Percentiles rank a stretch among this genome's conserved stretches.
phyloP scores from a whole-genome alignment of 2,797 vertebrate species.

The Tamandua tetradactyla region DNA sequence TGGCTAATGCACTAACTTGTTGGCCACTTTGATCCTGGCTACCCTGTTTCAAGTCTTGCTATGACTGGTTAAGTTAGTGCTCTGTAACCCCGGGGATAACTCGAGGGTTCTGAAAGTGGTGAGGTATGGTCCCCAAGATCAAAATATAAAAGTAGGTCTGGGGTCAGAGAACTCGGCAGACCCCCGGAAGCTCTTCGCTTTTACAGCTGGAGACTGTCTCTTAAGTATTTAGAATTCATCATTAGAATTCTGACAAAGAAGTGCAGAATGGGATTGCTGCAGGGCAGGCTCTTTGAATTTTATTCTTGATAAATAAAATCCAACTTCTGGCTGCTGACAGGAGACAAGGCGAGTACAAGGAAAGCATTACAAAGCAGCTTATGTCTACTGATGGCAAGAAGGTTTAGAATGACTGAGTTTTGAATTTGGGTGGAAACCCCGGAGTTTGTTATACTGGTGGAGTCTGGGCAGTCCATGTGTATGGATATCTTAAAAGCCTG shows the following conservation, averaged over 20 bases:
- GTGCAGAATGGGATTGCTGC: conserved; percentile 88
- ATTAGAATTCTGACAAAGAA: conserved; percentile 90
- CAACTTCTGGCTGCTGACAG: conserved; percentile 88
- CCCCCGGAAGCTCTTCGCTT: conserved; percentile 86
- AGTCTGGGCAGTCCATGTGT: conserved; percentile 46
- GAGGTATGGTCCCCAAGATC: conserved; percentile 86
- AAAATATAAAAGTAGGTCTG: conserved; percentile 89
- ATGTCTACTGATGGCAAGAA: conserved; percentile 85
- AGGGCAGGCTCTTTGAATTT: conserved; percentile 89
- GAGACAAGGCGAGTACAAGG: conserved; percentile 87
- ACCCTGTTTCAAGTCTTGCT: conserved; percentile 86
- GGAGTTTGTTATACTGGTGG: conserved; percentile 66
- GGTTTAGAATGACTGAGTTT: conserved; percentile 83
- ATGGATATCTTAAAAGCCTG: background rate
- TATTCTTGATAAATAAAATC: conserved; percentile 83
- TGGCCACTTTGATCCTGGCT: conserved; percentile 87
- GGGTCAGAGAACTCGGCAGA: conserved; percentile 88
- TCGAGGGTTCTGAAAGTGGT: conserved; percentile 85
- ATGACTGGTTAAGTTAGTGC: conserved; percentile 84
- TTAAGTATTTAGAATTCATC: conserved; percentile 89
- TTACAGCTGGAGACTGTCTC: conserved; percentile 89
- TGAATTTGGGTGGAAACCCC: conserved; percentile 81
- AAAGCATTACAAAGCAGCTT: conserved; percentile 86
- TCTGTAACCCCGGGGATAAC: conserved; percentile 87
- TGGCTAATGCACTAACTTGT: conserved; percentile 85